These are phyloP conservation scores for Macropus fuliginosus DNA, from an alignment of 2,797 vertebrate genomes.

Conservation along the genomic window DNA sequence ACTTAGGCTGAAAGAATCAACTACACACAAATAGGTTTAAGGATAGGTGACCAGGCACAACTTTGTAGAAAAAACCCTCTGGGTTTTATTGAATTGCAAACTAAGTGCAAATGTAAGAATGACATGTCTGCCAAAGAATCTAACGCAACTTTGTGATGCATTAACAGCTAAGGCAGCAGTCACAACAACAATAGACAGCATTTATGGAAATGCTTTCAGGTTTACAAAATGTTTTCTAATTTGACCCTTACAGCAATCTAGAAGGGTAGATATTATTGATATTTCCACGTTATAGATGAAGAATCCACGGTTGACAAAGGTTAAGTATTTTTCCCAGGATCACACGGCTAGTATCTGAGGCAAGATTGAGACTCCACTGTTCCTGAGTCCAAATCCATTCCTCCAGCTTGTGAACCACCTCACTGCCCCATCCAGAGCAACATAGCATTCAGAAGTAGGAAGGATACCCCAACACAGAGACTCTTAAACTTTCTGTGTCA, in stretches of 20 bases:
- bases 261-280: no score
- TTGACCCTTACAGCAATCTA: background rate
- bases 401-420: background rate
- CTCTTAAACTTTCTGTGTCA: background rate
- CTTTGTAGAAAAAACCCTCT: background rate
- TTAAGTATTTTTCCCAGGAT: background rate
- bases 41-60: background rate
- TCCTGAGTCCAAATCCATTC: background rate
- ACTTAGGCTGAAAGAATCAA: background rate
- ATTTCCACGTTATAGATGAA: background rate
- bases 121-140: background rate
- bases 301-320: background rate
- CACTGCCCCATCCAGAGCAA: background rate
- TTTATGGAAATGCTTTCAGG: background rate
- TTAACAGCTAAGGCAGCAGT: background rate
- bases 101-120: background rate
- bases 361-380: background rate
- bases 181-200: background rate
- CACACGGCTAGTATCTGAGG: background rate
- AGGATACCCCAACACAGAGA: background rate
- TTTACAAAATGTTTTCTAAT: background rate
- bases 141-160: background rate
- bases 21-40: background rate
- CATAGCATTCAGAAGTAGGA: background rate
- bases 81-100: background rate